Conservation (phyloP, 2,888 invertebrate species). For the Dasysyrphus albostriatus region DNA sequence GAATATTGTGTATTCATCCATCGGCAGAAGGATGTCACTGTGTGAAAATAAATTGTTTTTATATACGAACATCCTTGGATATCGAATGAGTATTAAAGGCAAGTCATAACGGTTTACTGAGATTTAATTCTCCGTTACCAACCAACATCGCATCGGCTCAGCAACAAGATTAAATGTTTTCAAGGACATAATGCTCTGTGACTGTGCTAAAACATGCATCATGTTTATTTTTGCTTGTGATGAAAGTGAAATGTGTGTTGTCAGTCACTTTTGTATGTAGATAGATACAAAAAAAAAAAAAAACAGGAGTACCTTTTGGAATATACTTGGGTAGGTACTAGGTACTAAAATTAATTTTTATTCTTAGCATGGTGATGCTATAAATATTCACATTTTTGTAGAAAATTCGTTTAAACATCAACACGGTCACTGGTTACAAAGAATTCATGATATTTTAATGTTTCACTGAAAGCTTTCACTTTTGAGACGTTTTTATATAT, state of each 20-base stretch:
- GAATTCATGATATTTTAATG: too few species aligned
- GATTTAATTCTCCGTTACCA: slow-evolving; percentile 49
- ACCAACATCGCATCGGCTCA: slow-evolving; percentile 7
- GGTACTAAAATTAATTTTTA: too few species aligned
- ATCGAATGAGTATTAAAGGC: slow-evolving; percentile 47
- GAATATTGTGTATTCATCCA: slow-evolving; percentile 36
- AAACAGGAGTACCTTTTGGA: too few species aligned
- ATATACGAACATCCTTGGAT: slow-evolving; percentile 55
- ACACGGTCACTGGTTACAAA: too few species aligned
- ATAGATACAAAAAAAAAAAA: too few species aligned
- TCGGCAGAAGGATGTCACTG: slow-evolving; percentile 20
- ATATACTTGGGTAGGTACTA: too few species aligned
- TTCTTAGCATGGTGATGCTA: too few species aligned
- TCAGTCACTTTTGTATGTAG: not conserved
- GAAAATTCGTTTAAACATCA: too few species aligned
- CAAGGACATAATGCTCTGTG: slow-evolving; percentile 37
- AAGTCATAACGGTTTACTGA: slow-evolving; percentile 56
- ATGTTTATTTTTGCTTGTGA: slow-evolving; percentile 9
- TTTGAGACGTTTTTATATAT: too few species aligned
- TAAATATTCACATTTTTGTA: too few species aligned
- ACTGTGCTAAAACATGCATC: slow-evolving; percentile 39
- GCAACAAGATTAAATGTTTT: slow-evolving; percentile 58
- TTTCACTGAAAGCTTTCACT: too few species aligned
- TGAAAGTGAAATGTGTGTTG: slow-evolving; percentile 47
- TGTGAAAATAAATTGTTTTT: slow-evolving; percentile 49